phyloP scores from a whole-genome alignment of 1,140 invertebrate genomes.

The Asbolus verrucosus region DNA sequence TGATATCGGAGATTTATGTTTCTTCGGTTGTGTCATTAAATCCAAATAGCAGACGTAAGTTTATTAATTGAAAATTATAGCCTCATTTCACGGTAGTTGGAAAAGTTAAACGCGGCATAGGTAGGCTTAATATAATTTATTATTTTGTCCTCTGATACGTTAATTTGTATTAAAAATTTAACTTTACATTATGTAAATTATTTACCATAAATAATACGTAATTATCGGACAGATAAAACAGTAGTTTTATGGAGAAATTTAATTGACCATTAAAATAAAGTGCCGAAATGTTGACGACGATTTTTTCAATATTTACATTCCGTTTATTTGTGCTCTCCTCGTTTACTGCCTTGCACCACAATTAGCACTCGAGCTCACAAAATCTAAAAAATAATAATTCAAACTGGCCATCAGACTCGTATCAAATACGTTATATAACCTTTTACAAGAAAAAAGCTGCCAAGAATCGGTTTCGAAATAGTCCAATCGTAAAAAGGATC shows the following conservation, averaged over 20 bases:
- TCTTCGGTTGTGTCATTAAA: conserved; percentile 35
- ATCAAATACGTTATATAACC: too few relatives aligned
- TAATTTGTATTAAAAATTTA: conserved; percentile 24
- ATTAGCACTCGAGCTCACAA: too few relatives aligned
- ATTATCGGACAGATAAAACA: conserved; percentile 33
- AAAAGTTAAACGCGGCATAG: conserved; percentile 28
- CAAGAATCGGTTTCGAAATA: too few relatives aligned
- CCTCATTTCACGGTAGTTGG: conserved; percentile 20
- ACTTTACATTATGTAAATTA: conserved; percentile 28
- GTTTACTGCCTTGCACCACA: too few relatives aligned
- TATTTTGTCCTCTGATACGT: conserved; percentile 23
- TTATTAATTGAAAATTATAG: conserved; percentile 43
- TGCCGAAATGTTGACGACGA: conserved; percentile 29
- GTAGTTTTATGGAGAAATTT: conserved; percentile 33
- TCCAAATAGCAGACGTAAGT: conserved; percentile 35
- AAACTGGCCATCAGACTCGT: too few relatives aligned
- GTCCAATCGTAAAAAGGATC: too few relatives aligned
- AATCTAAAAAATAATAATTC: too few relatives aligned
- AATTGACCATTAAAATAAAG: conserved; percentile 33
- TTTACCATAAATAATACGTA: conserved; percentile 28
- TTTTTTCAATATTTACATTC: conserved; percentile 4
- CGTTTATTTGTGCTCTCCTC: neutral
- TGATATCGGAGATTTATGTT: conserved; percentile 42
- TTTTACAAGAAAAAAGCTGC: too few relatives aligned
- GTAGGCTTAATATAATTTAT: conserved; percentile 37